Conservation (phyloP, 2,113 vertebrate species). For the Anhinga rufa region DNA sequence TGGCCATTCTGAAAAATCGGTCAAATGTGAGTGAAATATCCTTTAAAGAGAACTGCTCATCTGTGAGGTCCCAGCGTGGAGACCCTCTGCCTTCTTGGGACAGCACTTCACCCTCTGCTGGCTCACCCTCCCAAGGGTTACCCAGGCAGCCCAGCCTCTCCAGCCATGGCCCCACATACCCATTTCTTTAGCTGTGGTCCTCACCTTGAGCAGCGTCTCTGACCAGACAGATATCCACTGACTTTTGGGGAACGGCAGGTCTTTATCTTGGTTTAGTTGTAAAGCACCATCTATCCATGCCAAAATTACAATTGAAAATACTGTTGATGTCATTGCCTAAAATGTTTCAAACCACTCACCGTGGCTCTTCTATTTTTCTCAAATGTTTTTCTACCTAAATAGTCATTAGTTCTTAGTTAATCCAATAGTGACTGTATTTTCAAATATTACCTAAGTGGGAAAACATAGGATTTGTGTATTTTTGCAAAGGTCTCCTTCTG, state of each 20-base stretch:
- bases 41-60: background rate
- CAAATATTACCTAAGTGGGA: background rate
- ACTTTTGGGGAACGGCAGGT: background rate
- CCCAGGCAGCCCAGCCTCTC: background rate
- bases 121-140: too few relatives aligned
- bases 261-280: background rate
- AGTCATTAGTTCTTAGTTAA: background rate
- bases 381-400: background rate
- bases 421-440: background rate
- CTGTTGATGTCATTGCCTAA: background rate
- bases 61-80: background rate
- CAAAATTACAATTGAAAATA: background rate
- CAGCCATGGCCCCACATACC: accelerated
- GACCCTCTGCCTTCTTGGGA: background rate
- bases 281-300: background rate
- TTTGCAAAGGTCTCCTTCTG: background rate
- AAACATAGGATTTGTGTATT: background rate
- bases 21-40: background rate
- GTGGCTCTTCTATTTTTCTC: background rate
- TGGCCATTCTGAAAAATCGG: background rate
- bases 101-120: background rate
- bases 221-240: accelerated
- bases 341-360: background rate
- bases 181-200: background rate
- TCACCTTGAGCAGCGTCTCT: background rate